Evolutionary conservation across 2,888 invertebrate species (phyloP).

Genomic region (Diachrysia chrysitis): DNA sequence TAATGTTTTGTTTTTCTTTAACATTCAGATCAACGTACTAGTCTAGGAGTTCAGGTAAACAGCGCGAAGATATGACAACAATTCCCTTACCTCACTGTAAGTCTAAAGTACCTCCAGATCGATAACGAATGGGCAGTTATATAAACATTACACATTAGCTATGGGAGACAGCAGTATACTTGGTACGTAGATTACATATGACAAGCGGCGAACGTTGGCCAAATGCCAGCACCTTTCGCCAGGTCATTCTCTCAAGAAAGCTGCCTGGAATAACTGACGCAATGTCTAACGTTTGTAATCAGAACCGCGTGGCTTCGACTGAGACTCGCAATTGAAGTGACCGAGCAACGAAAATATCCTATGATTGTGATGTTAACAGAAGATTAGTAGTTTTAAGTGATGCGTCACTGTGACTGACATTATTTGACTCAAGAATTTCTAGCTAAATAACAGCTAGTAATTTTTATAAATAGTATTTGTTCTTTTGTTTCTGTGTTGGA

Average conservation of each 20-base stretch:
- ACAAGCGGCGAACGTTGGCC: constrained; percentile 63
- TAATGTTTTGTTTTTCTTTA: constrained; percentile 42
- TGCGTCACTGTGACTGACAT: constrained; percentile 48
- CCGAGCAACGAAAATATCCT: constrained; percentile 44
- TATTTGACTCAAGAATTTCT: constrained; percentile 48
- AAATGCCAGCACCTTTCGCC: constrained; percentile 76
- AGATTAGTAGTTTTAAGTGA: constrained; percentile 39
- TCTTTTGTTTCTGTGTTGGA: constrained; percentile 30
- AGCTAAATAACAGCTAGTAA: constrained; percentile 26
- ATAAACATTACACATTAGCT: constrained; percentile 60
- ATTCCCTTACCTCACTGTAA: background rate
- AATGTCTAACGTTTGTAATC: constrained; percentile 57
- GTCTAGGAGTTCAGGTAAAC: constrained; percentile 25
- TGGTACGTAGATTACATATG: constrained; percentile 50
- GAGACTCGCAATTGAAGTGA: constrained; percentile 31
- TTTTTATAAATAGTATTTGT: constrained; percentile 38
- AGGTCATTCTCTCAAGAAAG: constrained; percentile 77
- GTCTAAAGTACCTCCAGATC: constrained; percentile 19
- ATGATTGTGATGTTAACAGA: constrained; percentile 47
- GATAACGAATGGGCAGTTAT: constrained; percentile 38
- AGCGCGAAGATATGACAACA: constrained; percentile 14
- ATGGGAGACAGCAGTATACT: constrained; percentile 56
- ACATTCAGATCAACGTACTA: constrained; percentile 39
- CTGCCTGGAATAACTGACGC: constrained; percentile 69
- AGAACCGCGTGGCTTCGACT: constrained; percentile 56